These are phyloP conservation scores for Meandrina meandrites DNA, from an alignment of 92 coral and sea anemone species.

Conservation along the genomic window DNA sequence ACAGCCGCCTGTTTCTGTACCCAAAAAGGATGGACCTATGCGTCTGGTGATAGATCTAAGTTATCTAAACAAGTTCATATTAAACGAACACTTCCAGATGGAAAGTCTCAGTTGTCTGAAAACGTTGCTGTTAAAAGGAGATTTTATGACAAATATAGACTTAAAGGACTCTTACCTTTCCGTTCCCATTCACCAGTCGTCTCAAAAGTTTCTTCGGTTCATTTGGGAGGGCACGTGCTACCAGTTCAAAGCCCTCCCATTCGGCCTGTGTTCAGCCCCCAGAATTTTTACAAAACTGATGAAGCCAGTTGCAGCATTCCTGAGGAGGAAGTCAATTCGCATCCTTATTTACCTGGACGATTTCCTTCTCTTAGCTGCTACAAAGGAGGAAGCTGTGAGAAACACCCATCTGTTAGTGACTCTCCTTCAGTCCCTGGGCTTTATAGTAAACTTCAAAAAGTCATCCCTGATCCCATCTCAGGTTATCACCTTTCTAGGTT, in stretches of 20 bases:
- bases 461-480: slow-evolving; percentile 44
- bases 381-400: slow-evolving; percentile 31
- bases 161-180: background rate
- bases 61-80: slow-evolving; percentile 47
- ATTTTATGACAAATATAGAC: slow-evolving; percentile 61
- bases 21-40: too few relatives aligned
- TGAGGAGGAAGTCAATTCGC: slow-evolving; percentile 44
- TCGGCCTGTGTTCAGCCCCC: too few relatives aligned
- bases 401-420: slow-evolving; percentile 25
- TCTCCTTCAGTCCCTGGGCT: slow-evolving; percentile 52
- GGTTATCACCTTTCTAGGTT: slow-evolving; percentile 46
- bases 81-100: slow-evolving; percentile 55
- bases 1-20: too few relatives aligned
- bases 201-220: slow-evolving; percentile 57
- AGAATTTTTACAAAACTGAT: too few relatives aligned
- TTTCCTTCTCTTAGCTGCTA: slow-evolving; percentile 42
- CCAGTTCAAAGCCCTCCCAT: slow-evolving; percentile 3
- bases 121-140: slow-evolving; percentile 48
- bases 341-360: slow-evolving; percentile 56
- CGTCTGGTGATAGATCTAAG: slow-evolving; percentile 36
- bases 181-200: slow-evolving; percentile 41
- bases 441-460: slow-evolving; percentile 45
- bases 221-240: slow-evolving; percentile 39
- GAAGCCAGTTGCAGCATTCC: slow-evolving; percentile 30
- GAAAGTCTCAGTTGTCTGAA: slow-evolving; percentile 43